These are phyloP conservation scores for Melozone crissalis DNA, from an alignment of 2,113 vertebrate genomes.

Conservation along the genomic window DNA sequence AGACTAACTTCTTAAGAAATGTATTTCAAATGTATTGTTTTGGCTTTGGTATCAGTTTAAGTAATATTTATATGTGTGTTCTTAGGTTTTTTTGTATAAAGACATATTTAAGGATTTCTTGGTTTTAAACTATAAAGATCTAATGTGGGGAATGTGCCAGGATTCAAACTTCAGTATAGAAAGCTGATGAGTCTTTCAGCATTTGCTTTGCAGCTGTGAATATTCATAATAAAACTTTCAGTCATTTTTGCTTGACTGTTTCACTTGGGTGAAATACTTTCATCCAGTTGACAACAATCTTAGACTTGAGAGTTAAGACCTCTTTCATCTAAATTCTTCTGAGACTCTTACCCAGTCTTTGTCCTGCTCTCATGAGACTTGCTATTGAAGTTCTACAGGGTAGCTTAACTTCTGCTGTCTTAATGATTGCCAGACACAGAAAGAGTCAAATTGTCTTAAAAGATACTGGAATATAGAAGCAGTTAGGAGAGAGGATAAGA, in stretches of 20 bases:
- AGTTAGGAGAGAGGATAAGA: not conserved
- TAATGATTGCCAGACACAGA: not conserved
- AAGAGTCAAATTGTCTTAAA: not conserved
- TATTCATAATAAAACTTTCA: not conserved
- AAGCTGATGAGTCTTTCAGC: not conserved
- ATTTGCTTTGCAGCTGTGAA: not conserved
- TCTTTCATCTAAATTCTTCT: not conserved
- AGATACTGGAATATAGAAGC: not conserved
- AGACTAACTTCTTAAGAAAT: not conserved
- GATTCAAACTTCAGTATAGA: not conserved
- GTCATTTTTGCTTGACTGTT: not conserved
- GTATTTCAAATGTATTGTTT: not conserved
- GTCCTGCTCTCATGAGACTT: not conserved
- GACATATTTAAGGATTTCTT: not conserved
- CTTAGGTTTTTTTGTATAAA: not conserved
- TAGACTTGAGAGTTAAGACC: not conserved
- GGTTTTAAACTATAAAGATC: not conserved
- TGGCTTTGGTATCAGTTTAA: not conserved
- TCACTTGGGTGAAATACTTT: not conserved
- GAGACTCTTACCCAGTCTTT: not conserved
- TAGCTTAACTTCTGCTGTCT: not conserved
- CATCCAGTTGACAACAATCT: accelerated
- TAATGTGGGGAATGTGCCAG: not conserved
- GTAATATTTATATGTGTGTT: not conserved
- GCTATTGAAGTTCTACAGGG: not conserved